phyloP scores from a whole-genome alignment of 2,888 invertebrate species.

The Automeris io region DNA sequence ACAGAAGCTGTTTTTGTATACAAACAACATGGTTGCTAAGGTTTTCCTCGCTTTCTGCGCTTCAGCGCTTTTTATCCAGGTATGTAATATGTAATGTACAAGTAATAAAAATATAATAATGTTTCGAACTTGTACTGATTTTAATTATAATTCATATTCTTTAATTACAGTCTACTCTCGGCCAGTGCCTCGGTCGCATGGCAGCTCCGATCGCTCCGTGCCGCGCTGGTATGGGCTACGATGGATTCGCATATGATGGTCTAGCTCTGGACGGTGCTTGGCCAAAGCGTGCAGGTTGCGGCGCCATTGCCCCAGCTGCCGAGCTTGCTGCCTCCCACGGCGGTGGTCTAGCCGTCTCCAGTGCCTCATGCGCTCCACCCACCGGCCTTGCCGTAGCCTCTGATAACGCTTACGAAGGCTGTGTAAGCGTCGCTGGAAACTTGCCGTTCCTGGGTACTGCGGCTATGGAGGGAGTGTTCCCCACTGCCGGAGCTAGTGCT shows the following conservation, averaged over 20 bases:
- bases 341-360: constrained; percentile 21
- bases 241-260: background rate
- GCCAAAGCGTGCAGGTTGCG: background rate
- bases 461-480: constrained; percentile 24
- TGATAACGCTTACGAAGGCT: constrained; percentile 29
- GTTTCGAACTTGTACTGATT: too few species aligned
- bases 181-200: background rate
- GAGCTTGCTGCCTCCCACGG: constrained; percentile 12
- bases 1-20: background rate
- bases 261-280: background rate
- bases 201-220: background rate
- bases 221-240: constrained; percentile 2
- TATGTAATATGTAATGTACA: background rate
- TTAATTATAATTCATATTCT: background rate
- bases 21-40: background rate
- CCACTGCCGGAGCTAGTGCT: constrained; percentile 23
- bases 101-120: too few species aligned
- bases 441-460: constrained; percentile 31
- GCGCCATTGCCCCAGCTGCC: constrained; percentile 12
- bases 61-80: background rate
- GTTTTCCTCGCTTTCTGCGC: background rate
- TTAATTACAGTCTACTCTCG: background rate
- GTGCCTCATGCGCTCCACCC: constrained; percentile 22
- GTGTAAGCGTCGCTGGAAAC: constrained; percentile 23
- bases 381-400: constrained; percentile 26